Base-by-base conservation (phyloP, 2,888 invertebrate genomes). In the Lysandra coridon region DNA sequence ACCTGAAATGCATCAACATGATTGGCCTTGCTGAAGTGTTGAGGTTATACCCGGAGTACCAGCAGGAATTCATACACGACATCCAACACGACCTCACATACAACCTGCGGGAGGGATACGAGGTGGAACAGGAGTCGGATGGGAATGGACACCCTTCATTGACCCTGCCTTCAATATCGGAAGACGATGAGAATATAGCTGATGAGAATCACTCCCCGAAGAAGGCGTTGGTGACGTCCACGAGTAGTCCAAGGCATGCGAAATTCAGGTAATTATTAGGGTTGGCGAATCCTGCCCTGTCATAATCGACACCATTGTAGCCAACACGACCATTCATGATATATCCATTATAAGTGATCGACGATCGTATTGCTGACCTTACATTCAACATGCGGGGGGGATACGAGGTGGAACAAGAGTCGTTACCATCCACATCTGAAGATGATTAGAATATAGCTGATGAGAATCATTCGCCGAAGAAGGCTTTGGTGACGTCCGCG, bases 41-140 rank as follows among this genome's bases (percentile, higher is more conserved):
- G 23, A 95, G 98, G 2, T 94, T 99, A 0, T 99, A 99, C 90
- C 98, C 99, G 0, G 99, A 99, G 89, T 99, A 98, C 89, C 98
- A 98, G 86, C 98, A 98, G 87, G 98, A 98, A 89, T 99, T 99
- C 89, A 97, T 98, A 78, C 96, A 98, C 85, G 99, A 99, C 88
- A 98, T 99, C 84, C 98, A 98, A 86, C 98, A 99, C 88, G 99
- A 99, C 90, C 95, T 99, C 80, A 99, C 99, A 0, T 99, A 98
- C 92, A 99, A 99, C 91, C 95, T 99, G 78, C 95, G 99, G 76
- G 99, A 99, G 89, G 98, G 98, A 4, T 98, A 98, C 87, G 98
- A 98, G 87, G 97, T 97, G 17, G 98, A 98, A 94, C 95, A 96
- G 88, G 97, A 97, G 86, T 96, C 96, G 1, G 97, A 97, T 81